These are phyloP conservation scores for Lissocephala sabroskyi DNA, from an alignment of 2,888 invertebrate genomes.

Conservation along the genomic window DNA sequence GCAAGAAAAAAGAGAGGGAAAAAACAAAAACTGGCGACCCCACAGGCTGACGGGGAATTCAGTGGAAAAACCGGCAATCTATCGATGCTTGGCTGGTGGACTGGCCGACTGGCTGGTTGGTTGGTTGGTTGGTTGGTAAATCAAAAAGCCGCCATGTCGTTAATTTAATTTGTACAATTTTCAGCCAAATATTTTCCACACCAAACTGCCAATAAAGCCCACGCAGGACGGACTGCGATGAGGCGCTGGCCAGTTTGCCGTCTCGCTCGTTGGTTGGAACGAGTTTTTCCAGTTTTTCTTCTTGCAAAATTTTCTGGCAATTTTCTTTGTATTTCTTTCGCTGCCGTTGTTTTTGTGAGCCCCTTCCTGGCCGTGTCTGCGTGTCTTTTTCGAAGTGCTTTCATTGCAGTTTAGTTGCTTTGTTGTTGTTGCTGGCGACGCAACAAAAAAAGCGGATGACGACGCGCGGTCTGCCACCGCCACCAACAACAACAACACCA, in stretches of 20 bases:
- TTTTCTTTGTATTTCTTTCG: constrained; percentile 34
- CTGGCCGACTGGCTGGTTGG: background rate
- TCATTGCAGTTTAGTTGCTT: constrained; percentile 40
- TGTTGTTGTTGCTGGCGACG: constrained; percentile 46
- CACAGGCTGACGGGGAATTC: constrained; percentile 45
- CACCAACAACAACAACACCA: constrained; percentile 3
- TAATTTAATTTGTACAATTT: constrained; percentile 64
- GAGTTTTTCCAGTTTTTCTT: constrained; percentile 58
- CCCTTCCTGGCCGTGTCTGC: background rate
- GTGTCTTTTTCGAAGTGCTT: constrained; percentile 32
- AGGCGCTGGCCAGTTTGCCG: constrained; percentile 3
- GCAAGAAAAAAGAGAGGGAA: constrained; percentile 14
- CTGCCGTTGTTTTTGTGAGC: constrained; percentile 18
- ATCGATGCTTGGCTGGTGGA: background rate
- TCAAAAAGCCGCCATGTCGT: constrained; percentile 49
- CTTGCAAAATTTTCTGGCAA: constrained; percentile 42
- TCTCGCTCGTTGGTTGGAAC: constrained; percentile 28
- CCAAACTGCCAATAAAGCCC: constrained; percentile 60
- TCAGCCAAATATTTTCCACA: constrained; percentile 61
- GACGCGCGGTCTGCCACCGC: background rate
- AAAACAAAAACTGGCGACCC: constrained; percentile 35
- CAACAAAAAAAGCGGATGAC: constrained; percentile 7
- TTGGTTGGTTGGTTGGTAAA: background rate
- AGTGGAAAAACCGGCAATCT: constrained; percentile 33
- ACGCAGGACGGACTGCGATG: constrained; percentile 38